Evolutionary conservation across 2,888 invertebrate genomes (phyloP).

Genomic region (Apamea sordens): DNA sequence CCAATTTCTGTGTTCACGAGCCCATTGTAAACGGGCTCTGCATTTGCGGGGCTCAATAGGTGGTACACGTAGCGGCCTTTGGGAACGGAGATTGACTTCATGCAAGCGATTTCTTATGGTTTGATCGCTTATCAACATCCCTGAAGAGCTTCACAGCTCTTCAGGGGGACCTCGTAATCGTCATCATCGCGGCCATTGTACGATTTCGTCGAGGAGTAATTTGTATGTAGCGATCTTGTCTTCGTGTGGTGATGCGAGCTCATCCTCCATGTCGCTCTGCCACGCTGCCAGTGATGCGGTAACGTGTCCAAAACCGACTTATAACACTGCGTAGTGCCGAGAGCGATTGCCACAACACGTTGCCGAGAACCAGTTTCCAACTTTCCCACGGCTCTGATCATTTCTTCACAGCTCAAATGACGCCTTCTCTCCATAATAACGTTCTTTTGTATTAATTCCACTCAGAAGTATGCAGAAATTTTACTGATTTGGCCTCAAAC

Average conservation of each 20-base stretch:
- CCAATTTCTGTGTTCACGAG: not conserved
- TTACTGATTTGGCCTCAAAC: too few species aligned
- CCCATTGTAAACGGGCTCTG: too few species aligned
- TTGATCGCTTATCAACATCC: not conserved
- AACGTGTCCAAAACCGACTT: not conserved
- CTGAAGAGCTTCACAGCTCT: not conserved
- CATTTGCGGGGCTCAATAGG: too few species aligned
- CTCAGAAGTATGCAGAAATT: not conserved
- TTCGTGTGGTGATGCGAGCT: not conserved
- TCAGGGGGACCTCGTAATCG: not conserved
- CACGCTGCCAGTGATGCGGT: not conserved
- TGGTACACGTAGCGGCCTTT: too few species aligned
- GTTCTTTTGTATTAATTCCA: not conserved
- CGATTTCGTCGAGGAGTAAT: not conserved
- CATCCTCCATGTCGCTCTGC: too few species aligned
- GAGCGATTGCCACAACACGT: not conserved
- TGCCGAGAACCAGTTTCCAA: not conserved
- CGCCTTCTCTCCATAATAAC: not conserved
- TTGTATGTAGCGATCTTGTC: not conserved
- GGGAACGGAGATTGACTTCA: too few species aligned
- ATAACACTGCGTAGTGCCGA: not conserved
- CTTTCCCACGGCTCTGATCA: not conserved
- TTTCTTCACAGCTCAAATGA: not conserved
- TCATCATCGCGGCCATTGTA: too few species aligned
- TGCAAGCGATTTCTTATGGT: too few species aligned